phyloP scores from a whole-genome alignment of 2,888 invertebrate genomes.

The Aproaerema taeniolella region DNA sequence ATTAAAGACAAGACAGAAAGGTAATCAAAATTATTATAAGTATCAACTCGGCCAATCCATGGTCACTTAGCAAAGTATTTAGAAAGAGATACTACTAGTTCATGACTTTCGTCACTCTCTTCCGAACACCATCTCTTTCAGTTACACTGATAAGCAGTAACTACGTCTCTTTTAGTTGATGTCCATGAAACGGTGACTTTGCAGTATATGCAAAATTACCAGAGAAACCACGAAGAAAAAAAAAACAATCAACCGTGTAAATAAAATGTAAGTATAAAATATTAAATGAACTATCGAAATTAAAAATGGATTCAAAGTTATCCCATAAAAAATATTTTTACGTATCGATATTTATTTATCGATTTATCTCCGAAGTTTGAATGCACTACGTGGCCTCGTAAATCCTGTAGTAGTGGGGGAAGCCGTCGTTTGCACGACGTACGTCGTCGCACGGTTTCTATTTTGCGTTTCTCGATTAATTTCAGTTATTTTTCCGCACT shows the following conservation, averaged over 20 bases:
- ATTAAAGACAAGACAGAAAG: no score
- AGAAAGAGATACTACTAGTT: conserved; percentile 41
- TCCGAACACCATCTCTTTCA: conserved; percentile 42
- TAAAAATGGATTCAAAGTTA: no score
- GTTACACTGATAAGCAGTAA: conserved; percentile 44
- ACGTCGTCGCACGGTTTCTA: conserved; percentile 73
- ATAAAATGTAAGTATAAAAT: neutral
- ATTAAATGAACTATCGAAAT: no score
- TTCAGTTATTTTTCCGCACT: conserved; percentile 68
- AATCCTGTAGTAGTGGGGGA: conserved; percentile 60
- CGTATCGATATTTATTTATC: conserved; percentile 29
- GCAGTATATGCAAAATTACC: conserved; percentile 43
- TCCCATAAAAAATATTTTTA: conserved; percentile 7
- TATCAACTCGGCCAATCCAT: no score
- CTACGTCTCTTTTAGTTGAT: conserved; percentile 63
- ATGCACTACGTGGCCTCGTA: conserved; percentile 70
- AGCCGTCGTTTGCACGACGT: conserved; percentile 61
- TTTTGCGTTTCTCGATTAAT: conserved; percentile 68
- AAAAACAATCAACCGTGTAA: neutral
- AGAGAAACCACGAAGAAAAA: conserved; percentile 28
- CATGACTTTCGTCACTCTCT: conserved; percentile 36
- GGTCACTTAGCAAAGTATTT: conserved; percentile 23
- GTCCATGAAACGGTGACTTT: conserved; percentile 54
- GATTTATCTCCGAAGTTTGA: conserved; percentile 47
- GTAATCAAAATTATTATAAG: no score